phyloP scores from a whole-genome alignment of 1,140 invertebrate genomes.

The Drosophila equinoxialis region DNA sequence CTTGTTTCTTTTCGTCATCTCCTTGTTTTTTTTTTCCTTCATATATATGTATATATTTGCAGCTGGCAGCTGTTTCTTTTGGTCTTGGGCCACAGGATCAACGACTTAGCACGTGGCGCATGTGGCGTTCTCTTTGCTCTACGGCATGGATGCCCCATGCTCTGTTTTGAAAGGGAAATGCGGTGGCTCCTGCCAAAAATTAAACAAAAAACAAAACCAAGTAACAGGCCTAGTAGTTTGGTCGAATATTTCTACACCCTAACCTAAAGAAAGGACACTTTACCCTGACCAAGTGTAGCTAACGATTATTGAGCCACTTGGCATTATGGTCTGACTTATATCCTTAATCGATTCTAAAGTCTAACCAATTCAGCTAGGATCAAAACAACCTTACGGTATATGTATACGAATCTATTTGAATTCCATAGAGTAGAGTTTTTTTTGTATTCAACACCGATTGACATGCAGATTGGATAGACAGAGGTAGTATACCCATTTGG shows the following conservation, averaged over 20 bases:
- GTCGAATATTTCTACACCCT: not conserved
- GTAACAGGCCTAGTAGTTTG: not conserved
- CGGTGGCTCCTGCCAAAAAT: constrained; percentile 67
- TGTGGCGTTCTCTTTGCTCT: constrained; percentile 56
- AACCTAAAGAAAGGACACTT: not conserved
- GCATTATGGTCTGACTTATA: too few species aligned
- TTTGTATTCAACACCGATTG: too few species aligned
- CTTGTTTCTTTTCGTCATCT: not conserved
- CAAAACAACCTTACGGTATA: too few species aligned
- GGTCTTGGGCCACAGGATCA: constrained; percentile 64
- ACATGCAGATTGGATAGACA: too few species aligned
- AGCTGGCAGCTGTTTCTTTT: constrained; percentile 57
- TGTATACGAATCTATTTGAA: too few species aligned
- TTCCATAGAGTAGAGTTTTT: too few species aligned
- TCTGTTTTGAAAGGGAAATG: constrained; percentile 21
- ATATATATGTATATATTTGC: constrained; percentile 39
- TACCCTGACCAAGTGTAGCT: too few species aligned
- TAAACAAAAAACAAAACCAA: constrained; percentile 20
- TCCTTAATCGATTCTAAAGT: too few species aligned
- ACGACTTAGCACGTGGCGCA: constrained; percentile 79
- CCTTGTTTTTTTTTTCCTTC: constrained; percentile 7
- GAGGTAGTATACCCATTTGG: not conserved
- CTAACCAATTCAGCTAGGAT: too few species aligned
- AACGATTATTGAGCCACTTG: too few species aligned
- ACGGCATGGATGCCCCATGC: constrained; percentile 26